Evolutionary conservation across 2,888 invertebrate species (phyloP).

Genomic region (Atethmia centrago): DNA sequence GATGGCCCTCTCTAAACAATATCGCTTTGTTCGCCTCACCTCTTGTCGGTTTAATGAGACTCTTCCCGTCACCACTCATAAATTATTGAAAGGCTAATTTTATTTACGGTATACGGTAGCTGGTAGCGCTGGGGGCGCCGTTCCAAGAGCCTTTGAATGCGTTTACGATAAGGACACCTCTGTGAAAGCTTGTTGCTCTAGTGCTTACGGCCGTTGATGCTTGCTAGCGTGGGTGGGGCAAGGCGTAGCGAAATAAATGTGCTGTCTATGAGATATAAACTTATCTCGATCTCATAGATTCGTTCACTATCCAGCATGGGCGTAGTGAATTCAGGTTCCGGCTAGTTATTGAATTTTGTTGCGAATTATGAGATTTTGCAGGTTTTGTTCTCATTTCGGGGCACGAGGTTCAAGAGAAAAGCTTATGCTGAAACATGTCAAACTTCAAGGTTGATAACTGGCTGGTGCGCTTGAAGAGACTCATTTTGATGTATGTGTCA

Average conservation of each 20-base stretch:
- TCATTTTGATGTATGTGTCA: too few species aligned
- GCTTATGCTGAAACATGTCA: too few species aligned
- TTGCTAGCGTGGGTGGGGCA: constrained; percentile 45
- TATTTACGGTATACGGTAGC: constrained; percentile 54
- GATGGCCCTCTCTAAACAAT: constrained; percentile 73
- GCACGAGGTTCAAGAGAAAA: neutral
- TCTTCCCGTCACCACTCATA: constrained; percentile 68
- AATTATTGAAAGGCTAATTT: constrained; percentile 70
- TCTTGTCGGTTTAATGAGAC: constrained; percentile 72
- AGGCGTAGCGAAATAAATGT: constrained; percentile 50
- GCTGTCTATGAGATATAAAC: constrained; percentile 39
- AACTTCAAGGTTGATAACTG: too few species aligned
- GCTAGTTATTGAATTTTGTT: constrained; percentile 16
- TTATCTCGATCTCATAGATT: constrained; percentile 53
- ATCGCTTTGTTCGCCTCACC: constrained; percentile 75
- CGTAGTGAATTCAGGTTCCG: constrained; percentile 7
- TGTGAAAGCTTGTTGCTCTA: constrained; percentile 49
- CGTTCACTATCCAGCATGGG: constrained; percentile 21
- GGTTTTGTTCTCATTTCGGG: constrained; percentile 2
- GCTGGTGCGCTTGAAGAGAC: too few species aligned
- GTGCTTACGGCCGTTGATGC: constrained; percentile 45
- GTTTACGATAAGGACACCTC: constrained; percentile 56
- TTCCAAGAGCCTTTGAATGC: constrained; percentile 41
- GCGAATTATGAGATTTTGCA: constrained; percentile 20
- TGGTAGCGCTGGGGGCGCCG: constrained; percentile 13